Conservation (phyloP, 1,140 invertebrate genomes). For the Ceratosolen fusciceps region DNA sequence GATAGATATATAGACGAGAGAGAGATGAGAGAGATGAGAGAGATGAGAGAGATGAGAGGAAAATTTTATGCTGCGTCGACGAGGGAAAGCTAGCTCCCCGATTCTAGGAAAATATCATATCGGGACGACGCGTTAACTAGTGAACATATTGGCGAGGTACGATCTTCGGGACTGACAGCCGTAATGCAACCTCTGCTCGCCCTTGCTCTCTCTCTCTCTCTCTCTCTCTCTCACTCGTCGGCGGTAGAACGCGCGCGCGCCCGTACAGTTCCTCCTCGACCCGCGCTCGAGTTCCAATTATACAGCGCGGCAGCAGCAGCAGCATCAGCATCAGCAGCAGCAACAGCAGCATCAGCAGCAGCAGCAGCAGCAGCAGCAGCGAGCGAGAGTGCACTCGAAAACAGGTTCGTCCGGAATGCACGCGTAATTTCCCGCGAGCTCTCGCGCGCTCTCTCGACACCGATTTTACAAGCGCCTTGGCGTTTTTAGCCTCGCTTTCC, state of each 20-base stretch:
- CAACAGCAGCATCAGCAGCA: too few relatives aligned
- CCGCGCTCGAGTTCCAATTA: constrained; percentile 37
- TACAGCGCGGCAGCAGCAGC: neutral
- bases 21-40: too few relatives aligned
- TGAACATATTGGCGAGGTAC: neutral
- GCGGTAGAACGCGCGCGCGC: neutral
- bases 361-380: too few relatives aligned
- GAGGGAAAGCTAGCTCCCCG: neutral
- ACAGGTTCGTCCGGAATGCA: constrained; percentile 41
- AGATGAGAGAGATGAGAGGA: neutral
- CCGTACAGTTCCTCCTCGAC: too few relatives aligned
- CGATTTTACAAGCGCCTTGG: constrained; percentile 4
- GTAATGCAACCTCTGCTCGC: neutral
- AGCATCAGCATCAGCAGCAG: too few relatives aligned
- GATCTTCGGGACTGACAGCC: neutral
- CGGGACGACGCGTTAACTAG: too few relatives aligned
- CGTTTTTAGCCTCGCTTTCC: neutral
- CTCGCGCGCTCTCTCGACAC: neutral
- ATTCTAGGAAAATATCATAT: too few relatives aligned
- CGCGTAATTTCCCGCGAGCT: constrained; percentile 25
- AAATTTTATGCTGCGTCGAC: neutral
- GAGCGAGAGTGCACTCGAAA: constrained; percentile 35
- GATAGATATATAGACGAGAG: too few relatives aligned
- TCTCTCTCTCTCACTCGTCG: neutral
- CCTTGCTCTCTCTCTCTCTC: neutral